Evolutionary conservation across 2,888 invertebrate genomes (phyloP).

Genomic region (Caenorhabditis angaria): DNA sequence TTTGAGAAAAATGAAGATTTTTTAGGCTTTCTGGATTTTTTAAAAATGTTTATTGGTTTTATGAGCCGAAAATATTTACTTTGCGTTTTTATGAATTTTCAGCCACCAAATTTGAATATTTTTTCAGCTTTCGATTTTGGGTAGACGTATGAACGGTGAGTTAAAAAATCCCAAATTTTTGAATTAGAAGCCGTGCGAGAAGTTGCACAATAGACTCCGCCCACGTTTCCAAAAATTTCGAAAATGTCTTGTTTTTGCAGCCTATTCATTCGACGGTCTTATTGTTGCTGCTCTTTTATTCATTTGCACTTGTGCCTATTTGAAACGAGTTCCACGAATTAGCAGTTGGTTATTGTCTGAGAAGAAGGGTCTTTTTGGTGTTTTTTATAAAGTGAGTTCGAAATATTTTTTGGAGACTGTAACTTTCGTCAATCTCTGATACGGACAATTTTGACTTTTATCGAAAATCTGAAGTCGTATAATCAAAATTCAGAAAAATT

Average conservation of each 20-base stretch:
- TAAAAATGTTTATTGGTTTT: not conserved
- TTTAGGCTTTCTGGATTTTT: not conserved
- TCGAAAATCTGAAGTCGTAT: too few relatives aligned
- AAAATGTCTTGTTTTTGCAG: slow-evolving; percentile 19
- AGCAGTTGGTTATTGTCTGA: slow-evolving; percentile 74
- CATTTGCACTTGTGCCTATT: slow-evolving; percentile 75
- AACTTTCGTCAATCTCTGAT: too few relatives aligned
- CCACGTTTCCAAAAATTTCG: too few relatives aligned
- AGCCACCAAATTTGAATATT: not conserved
- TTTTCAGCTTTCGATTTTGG: not conserved
- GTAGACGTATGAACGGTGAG: slow-evolving; percentile 39
- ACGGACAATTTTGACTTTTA: too few relatives aligned
- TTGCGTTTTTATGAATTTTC: not conserved
- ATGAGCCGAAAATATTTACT: not conserved
- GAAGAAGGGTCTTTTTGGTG: slow-evolving; percentile 74
- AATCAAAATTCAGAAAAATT: too few relatives aligned
- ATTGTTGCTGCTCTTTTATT: slow-evolving; percentile 73
- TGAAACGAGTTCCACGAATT: slow-evolving; percentile 74
- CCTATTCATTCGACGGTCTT: slow-evolving; percentile 74
- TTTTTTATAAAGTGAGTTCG: slow-evolving; percentile 73
- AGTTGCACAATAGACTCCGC: too few relatives aligned
- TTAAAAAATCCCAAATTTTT: not conserved
- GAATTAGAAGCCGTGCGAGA: not conserved
- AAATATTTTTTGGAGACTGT: not conserved
- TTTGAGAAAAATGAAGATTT: not conserved